Evolutionary conservation across 2,113 vertebrate genomes (phyloP), one percentile per base, ranked within the genome.

Genomic region (Syrmaticus mikado): DNA sequence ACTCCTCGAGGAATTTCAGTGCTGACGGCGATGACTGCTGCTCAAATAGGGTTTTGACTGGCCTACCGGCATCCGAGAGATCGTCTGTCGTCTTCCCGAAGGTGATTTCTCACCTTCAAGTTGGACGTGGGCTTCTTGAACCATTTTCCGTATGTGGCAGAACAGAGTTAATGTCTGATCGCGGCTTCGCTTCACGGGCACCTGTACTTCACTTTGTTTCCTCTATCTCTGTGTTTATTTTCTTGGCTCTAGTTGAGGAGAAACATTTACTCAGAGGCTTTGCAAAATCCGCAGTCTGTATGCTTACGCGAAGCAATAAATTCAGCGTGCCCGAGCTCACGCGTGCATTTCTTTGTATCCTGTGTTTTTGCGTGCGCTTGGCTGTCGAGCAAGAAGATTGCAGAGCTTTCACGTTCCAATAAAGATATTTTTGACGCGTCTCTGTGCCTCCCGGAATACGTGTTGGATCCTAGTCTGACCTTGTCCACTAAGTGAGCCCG

Each of bases 271-370:
- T 97, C 27, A 2, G 38, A 80, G 68, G 57, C 30, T 85, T 81
- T 84, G 85, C 82, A 40, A 85, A 87, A 64, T 55, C 55, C 46
- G 14, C 77, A 57, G 64, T 8, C 36, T 91, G 67, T 68, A 61
- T 67, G 52, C 43, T 73, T 82, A 72, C n/a, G 67, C 20, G 57
- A 94, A 79, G 75, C 30, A 80, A 74, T 77, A 82, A 87, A 95
- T 88, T 74, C 76, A 81, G 34, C 43, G 74, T 94, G 40, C 82
- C 87, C 46, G 28, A 81, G 40, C 68, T 94, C 72, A 80, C 55
- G 80, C 77, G 62, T 75, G 61, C 20, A 16, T 57, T 85, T 85
- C 22, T 87, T 83, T 89, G 11, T 82, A 27, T 83, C 61, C 74
- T 58, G 24, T 83, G 76, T 0, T 52, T 73, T 55, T 88, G 65